A percentile compares a stretch with the other conserved stretches of the same genome.
Evolutionary conservation across 2,113 vertebrate genomes (phyloP).

Genomic region (Lycaon pictus): DNA sequence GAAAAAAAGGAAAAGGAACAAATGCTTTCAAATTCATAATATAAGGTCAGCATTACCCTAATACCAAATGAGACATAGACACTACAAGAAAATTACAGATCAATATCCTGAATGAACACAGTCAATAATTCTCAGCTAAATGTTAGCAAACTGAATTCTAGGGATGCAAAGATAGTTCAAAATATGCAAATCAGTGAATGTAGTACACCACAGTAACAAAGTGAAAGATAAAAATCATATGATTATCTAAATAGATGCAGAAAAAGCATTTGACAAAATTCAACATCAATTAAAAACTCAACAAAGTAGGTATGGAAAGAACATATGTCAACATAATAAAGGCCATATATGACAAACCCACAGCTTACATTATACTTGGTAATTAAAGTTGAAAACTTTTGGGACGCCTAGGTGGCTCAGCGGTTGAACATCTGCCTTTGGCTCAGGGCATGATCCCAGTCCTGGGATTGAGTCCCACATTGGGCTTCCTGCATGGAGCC

Average conservation of each 20-base stretch:
- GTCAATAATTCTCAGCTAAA: background rate
- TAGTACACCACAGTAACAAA: background rate
- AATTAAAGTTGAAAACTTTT: background rate
- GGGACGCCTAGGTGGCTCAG: no score
- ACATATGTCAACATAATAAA: background rate
- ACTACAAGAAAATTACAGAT: background rate
- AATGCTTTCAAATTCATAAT: background rate
- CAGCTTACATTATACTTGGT: background rate
- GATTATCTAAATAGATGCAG: background rate
- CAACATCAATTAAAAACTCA: background rate
- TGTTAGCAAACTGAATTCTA: background rate
- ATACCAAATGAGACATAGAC: background rate
- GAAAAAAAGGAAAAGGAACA: background rate
- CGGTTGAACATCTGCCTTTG: no score
- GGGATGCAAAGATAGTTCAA: background rate
- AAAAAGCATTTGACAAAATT: background rate
- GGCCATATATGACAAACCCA: background rate
- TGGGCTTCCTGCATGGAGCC: no score
- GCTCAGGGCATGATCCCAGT: no score
- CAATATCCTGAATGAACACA: background rate
- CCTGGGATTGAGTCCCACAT: no score
- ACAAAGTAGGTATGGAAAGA: background rate
- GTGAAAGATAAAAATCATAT: background rate
- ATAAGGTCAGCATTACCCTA: background rate
- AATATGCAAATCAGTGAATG: background rate